Percentiles rank a stretch among this genome's conserved stretches.
Conservation (phyloP, 1,140 invertebrate genomes). For the Centruroides sculpturatus region DNA sequence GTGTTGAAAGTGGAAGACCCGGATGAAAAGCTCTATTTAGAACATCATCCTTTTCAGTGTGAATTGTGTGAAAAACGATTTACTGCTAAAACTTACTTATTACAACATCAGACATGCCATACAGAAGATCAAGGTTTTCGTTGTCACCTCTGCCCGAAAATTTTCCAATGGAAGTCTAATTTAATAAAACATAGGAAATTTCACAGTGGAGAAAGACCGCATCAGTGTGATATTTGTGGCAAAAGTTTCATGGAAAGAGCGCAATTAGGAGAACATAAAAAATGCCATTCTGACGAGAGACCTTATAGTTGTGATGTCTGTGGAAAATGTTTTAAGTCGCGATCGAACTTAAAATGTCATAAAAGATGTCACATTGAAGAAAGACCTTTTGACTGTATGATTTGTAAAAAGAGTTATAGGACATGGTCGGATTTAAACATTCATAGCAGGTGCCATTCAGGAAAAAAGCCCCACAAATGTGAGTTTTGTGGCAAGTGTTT, state of each 20-base stretch:
- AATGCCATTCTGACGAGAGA: neutral
- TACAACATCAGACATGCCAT: neutral
- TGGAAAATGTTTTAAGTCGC: neutral
- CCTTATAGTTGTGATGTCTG: neutral
- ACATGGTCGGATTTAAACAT: neutral
- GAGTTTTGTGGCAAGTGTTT: neutral
- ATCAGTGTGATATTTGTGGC: neutral
- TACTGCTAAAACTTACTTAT: neutral
- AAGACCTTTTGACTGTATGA: neutral
- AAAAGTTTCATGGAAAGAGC: neutral
- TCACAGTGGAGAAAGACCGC: neutral
- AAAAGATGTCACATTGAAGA: neutral
- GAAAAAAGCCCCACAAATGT: neutral
- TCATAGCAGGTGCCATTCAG: neutral
- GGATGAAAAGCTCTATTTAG: no score
- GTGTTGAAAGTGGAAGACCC: no score
- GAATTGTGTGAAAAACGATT: neutral
- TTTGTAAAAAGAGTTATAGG: neutral
- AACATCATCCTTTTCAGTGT: neutral
- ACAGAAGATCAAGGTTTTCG: neutral
- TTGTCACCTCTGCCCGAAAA: neutral
- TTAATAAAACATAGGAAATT: neutral
- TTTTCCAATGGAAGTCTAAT: neutral
- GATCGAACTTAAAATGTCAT: neutral
- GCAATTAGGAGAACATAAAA: neutral